These are phyloP conservation scores for Melanotaenia maccullochi DNA, from an alignment of 2,797 vertebrate genomes.

Conservation along the genomic window DNA sequence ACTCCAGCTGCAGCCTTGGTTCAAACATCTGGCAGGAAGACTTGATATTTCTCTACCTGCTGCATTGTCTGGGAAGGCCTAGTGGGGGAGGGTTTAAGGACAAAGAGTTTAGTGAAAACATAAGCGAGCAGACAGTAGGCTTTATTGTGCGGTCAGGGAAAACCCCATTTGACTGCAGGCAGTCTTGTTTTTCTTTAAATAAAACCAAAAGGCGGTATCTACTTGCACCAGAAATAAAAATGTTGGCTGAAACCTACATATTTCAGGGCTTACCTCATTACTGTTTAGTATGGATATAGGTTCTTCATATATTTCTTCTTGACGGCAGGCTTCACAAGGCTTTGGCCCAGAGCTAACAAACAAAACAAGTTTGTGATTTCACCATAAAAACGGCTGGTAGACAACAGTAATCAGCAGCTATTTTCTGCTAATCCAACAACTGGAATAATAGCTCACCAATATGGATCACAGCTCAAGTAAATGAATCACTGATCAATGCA, in stretches of 20 bases:
- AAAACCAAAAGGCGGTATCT: neutral
- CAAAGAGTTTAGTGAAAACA: conserved; percentile 22
- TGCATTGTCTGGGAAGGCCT: conserved; percentile 98
- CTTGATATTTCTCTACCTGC: conserved; percentile 94
- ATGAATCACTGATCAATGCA: conserved; percentile 18
- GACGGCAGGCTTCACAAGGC: conserved; percentile 91
- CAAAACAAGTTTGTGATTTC: conserved; percentile 52
- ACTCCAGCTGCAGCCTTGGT: conserved; percentile 89
- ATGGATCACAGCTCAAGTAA: conserved; percentile 5
- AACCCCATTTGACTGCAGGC: conserved; percentile 11
- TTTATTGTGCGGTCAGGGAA: conserved; percentile 31
- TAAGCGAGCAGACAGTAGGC: conserved; percentile 14
- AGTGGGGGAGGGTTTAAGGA: neutral
- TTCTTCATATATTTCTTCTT: conserved; percentile 96
- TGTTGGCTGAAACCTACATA: neutral
- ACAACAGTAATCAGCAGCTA: conserved; percentile 13
- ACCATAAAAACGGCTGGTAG: conserved; percentile 1
- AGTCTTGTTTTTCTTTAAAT: neutral
- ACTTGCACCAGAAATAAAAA: neutral
- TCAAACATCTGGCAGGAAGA: conserved; percentile 90
- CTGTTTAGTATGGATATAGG: conserved; percentile 89
- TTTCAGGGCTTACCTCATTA: conserved; percentile 81
- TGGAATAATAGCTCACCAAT: conserved; percentile 4
- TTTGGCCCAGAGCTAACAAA: conserved; percentile 89
- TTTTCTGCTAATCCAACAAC: conserved; percentile 26